phyloP scores from a whole-genome alignment of 1,140 invertebrate species.

The Globodera ellingtonae region DNA sequence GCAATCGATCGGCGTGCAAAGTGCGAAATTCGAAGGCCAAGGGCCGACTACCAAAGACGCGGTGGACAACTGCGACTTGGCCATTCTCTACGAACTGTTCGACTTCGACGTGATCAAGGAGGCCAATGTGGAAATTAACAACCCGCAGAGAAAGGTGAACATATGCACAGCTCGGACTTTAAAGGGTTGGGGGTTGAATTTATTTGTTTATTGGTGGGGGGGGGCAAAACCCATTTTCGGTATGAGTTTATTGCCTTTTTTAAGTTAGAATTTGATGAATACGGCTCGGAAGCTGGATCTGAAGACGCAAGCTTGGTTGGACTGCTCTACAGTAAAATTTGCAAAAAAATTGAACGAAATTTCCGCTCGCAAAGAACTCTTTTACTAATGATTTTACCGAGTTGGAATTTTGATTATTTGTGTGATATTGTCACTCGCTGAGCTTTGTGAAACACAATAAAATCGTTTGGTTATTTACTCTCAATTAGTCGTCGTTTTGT shows the following conservation, averaged over 20 bases:
- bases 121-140: conserved; percentile 16
- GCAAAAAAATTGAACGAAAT: conserved; percentile 15
- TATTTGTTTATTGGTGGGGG: background rate
- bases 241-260: background rate
- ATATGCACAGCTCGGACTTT: background rate
- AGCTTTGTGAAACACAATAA: no score
- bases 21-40: background rate
- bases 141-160: background rate
- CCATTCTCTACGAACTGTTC: conserved; percentile 2
- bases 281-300: conserved; percentile 3
- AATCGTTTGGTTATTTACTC: no score
- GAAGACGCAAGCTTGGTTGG: conserved; percentile 12
- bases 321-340: conserved; percentile 5
- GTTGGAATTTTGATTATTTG: background rate
- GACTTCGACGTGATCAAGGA: conserved; percentile 20
- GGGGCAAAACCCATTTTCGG: background rate
- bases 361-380: background rate
- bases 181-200: no score
- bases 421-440: background rate
- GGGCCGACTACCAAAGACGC: conserved; percentile 8
- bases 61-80: conserved; percentile 1
- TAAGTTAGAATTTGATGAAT: conserved; percentile 15
- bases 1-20: background rate
- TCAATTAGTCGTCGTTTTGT: background rate
- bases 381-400: background rate